A percentile compares a stretch with the other conserved stretches of the same genome.
Evolutionary conservation across 2,113 vertebrate species (phyloP).

Genomic region (Psophia crepitans): DNA sequence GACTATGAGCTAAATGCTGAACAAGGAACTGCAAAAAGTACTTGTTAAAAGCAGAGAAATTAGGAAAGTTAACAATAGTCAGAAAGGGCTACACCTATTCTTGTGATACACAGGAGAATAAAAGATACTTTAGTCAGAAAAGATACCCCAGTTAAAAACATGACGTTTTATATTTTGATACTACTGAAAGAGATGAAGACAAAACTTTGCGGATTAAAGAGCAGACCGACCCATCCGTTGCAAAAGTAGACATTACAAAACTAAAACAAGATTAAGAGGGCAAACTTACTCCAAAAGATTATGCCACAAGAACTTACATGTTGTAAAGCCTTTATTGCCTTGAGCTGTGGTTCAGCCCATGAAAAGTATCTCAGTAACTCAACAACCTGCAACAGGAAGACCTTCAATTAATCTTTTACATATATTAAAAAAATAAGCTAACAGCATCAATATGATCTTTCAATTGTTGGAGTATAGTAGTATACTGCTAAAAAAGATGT

Average conservation of each 20-base stretch:
- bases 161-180: not conserved
- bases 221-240: not conserved
- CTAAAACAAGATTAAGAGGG: not conserved
- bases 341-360: constrained; percentile 96
- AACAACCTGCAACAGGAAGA: constrained; percentile 82
- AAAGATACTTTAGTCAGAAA: not conserved
- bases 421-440: not conserved
- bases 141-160: not conserved
- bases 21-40: not conserved
- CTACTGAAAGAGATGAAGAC: not conserved
- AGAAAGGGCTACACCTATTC: not conserved
- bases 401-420: not conserved
- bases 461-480: not conserved
- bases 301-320: constrained; percentile 81
- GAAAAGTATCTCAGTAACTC: constrained; percentile 97
- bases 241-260: not conserved
- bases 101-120: not conserved
- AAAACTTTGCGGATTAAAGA: not conserved
- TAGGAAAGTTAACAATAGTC: not conserved
- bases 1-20: not conserved
- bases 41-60: not conserved
- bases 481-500: not conserved
- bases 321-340: constrained; percentile 95
- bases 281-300: not conserved
- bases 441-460: not conserved